Percentiles rank a stretch among this genome's conserved stretches.
Evolutionary conservation across 2,888 invertebrate species (phyloP).

Genomic region (Gymnoscelis rufifasciata): DNA sequence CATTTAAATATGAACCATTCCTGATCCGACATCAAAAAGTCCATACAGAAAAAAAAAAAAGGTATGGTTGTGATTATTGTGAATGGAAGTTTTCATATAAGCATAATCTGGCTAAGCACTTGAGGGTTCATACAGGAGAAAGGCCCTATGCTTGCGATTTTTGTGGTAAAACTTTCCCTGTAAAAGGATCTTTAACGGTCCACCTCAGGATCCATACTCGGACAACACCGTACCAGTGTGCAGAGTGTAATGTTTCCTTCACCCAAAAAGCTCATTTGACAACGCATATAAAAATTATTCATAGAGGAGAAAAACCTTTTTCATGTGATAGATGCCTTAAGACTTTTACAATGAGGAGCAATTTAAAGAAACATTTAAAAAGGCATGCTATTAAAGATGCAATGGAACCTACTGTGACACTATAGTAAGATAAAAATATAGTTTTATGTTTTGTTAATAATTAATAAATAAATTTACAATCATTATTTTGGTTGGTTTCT

Average conservation of each 20-base stretch:
- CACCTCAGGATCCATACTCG: constrained; percentile 3
- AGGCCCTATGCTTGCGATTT: not conserved
- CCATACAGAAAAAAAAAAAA: not conserved
- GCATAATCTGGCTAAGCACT: not conserved
- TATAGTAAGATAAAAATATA: not conserved
- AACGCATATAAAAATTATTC: not conserved
- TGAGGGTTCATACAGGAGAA: not conserved
- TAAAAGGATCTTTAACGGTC: not conserved
- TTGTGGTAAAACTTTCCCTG: not conserved
- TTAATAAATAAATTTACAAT: too few relatives aligned
- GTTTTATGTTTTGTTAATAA: too few relatives aligned
- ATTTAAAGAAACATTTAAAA: constrained; percentile 2
- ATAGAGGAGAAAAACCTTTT: not conserved
- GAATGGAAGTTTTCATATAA: not conserved
- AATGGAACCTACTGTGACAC: not conserved
- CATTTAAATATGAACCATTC: not conserved
- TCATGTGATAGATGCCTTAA: not conserved
- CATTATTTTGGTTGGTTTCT: too few relatives aligned
- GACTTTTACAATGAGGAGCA: constrained; percentile 1
- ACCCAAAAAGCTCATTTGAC: not conserved
- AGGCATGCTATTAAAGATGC: not conserved
- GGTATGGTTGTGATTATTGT: not conserved
- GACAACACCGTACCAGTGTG: not conserved
- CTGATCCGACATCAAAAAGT: not conserved
- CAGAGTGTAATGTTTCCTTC: not conserved